A percentile compares a stretch with the other conserved stretches of the same genome.
phyloP scores from a whole-genome alignment of 1,140 invertebrate species.

The Araneus ventricosus region DNA sequence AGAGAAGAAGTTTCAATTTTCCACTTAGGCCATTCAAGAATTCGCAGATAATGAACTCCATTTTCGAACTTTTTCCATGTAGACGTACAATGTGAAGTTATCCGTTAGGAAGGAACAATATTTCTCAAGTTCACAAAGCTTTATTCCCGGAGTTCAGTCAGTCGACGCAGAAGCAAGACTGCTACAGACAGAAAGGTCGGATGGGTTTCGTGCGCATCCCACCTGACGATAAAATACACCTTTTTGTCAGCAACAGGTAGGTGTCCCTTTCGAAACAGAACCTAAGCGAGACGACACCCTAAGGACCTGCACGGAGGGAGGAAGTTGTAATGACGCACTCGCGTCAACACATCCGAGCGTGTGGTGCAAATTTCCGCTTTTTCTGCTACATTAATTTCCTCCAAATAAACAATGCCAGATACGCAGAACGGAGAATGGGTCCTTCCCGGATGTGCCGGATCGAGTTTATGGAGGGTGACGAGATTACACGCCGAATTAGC shows the following conservation, averaged over 20 bases:
- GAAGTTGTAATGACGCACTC: constrained; percentile 30
- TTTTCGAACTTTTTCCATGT: background rate
- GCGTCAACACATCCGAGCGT: background rate
- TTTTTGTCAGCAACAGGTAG: constrained; percentile 33
- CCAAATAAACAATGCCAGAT: background rate
- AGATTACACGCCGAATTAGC: background rate
- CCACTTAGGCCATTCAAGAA: constrained; percentile 2
- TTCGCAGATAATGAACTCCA: background rate
- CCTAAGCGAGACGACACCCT: constrained; percentile 10
- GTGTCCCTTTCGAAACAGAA: constrained; percentile 28
- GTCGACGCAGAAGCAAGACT: background rate
- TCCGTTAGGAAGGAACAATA: no score
- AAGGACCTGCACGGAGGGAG: background rate
- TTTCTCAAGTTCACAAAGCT: background rate
- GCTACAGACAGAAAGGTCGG: background rate
- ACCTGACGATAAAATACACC: background rate
- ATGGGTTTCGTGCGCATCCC: background rate
- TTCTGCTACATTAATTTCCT: constrained; percentile 25
- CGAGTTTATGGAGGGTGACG: background rate
- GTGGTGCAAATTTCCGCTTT: constrained; percentile 4
- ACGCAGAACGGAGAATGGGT: background rate
- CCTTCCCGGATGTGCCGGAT: background rate
- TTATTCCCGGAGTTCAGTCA: no score
- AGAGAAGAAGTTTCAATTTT: background rate
- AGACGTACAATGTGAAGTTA: no score